Conservation (phyloP, 2,113 vertebrate genomes). For the Sinocyclocheilus anophthalmus region DNA sequence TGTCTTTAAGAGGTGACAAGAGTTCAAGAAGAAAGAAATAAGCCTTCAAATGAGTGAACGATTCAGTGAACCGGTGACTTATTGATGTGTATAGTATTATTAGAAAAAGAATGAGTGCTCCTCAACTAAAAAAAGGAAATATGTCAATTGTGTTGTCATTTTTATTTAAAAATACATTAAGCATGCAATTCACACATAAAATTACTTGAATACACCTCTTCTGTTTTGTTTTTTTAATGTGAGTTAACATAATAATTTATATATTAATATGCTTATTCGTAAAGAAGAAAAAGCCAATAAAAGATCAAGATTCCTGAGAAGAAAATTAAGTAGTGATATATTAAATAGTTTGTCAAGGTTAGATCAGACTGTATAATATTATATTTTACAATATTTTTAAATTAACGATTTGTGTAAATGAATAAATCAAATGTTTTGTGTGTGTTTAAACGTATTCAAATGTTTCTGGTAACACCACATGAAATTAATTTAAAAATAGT, state of each 20-base stretch:
- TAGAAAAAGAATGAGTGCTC: not conserved
- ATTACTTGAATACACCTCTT: not conserved
- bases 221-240: not conserved
- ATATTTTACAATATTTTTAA: not conserved
- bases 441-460: not conserved
- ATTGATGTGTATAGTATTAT: not conserved
- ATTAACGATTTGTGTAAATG: not conserved
- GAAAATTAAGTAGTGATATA: not conserved
- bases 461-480: not conserved
- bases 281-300: not conserved
- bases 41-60: conserved; percentile 70
- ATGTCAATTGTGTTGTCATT: conserved; percentile 38
- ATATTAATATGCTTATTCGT: not conserved
- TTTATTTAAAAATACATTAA: conserved; percentile 7
- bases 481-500: not conserved
- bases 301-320: not conserved
- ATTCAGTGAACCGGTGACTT: conserved; percentile 10
- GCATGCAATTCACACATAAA: not conserved
- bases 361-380: not conserved
- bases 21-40: conserved; percentile 77
- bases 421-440: not conserved
- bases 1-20: conserved; percentile 70
- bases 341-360: not conserved
- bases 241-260: not conserved
- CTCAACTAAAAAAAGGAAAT: not conserved